These are phyloP conservation scores for Campylomormyrus numenius DNA, from an alignment of 2,113 vertebrate species.

Conservation along the genomic window DNA sequence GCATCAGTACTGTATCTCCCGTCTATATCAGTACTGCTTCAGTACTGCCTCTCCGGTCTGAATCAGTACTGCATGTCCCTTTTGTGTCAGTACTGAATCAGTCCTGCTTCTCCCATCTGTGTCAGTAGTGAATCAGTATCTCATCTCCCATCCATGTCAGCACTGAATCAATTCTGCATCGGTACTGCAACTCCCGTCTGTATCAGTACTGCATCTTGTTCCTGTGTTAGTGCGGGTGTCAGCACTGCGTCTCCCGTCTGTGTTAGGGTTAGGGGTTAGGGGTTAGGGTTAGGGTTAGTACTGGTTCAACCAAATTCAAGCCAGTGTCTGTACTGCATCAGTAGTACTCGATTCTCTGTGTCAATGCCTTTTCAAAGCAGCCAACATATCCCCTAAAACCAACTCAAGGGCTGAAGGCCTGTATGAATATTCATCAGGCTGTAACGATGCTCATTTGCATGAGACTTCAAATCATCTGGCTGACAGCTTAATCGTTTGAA, in stretches of 20 bases:
- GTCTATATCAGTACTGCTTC: not conserved
- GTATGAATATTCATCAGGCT: conserved; percentile 13
- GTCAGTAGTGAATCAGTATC: too few relatives aligned
- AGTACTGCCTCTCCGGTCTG: too few relatives aligned
- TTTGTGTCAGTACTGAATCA: not conserved
- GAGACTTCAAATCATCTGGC: conserved; percentile 9
- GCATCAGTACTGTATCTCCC: not conserved
- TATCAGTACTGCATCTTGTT: not conserved
- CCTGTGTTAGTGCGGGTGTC: not conserved
- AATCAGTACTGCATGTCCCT: too few relatives aligned
- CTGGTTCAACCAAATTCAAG: not conserved
- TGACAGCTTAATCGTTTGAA: conserved; percentile 15
- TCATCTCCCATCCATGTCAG: not conserved
- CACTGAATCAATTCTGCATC: not conserved
- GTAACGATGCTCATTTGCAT: not conserved
- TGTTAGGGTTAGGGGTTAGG: not conserved
- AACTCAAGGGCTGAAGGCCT: not conserved
- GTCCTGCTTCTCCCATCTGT: too few relatives aligned
- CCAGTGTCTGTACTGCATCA: not conserved
- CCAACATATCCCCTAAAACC: not conserved
- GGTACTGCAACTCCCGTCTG: too few relatives aligned
- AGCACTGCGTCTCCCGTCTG: not conserved
- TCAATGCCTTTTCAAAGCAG: not conserved
- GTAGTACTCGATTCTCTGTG: not conserved
- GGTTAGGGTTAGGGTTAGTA: not conserved